phyloP scores from a whole-genome alignment of 1,140 invertebrate species.

The Saccostrea glomerata region DNA sequence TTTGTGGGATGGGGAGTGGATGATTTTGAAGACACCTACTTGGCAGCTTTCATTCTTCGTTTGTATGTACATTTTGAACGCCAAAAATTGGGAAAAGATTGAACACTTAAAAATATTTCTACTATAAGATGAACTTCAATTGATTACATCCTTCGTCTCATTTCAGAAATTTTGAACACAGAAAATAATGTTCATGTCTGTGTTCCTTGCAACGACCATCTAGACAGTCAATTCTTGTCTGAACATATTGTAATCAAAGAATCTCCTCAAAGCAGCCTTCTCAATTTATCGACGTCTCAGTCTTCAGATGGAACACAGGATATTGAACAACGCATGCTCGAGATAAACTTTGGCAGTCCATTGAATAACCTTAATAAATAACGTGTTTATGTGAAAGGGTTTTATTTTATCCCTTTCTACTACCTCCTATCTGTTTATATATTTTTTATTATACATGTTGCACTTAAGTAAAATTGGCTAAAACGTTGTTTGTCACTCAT shows the following conservation, averaged over 20 bases:
- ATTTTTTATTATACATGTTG: too few species aligned
- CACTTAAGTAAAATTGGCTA: too few species aligned
- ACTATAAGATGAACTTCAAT: too few species aligned
- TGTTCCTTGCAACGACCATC: background rate
- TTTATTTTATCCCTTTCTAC: too few species aligned
- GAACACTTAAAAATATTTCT: too few species aligned
- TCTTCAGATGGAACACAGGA: background rate
- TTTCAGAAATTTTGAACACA: background rate
- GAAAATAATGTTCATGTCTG: background rate
- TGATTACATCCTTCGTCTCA: background rate
- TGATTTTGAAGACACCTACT: too few species aligned
- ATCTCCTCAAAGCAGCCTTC: background rate
- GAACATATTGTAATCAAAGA: background rate
- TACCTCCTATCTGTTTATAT: too few species aligned
- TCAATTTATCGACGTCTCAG: background rate
- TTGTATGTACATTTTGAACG: too few species aligned
- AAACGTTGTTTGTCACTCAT: too few species aligned
- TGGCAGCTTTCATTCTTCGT: too few species aligned
- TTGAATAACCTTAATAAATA: background rate
- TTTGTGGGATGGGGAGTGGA: too few species aligned
- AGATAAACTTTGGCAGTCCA: constrained; percentile 24
- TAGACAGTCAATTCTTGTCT: background rate
- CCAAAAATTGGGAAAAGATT: too few species aligned
- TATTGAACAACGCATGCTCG: background rate
- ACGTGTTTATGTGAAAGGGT: background rate